phyloP scores from a whole-genome alignment of 2,113 vertebrate species.

The Python bivittatus region DNA sequence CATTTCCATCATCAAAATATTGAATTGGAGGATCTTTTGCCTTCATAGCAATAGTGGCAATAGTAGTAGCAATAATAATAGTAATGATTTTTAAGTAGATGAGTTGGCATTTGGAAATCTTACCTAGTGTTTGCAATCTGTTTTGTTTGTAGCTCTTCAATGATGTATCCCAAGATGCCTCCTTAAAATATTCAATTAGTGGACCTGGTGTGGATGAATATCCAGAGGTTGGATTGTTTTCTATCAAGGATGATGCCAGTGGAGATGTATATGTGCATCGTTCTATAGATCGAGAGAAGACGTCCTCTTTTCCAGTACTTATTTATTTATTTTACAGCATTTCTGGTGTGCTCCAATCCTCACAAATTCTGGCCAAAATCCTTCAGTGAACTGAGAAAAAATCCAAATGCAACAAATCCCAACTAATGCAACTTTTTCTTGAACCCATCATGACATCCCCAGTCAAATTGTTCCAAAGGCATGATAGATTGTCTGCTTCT shows the following conservation, averaged over 20 bases:
- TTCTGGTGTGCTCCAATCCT: not conserved
- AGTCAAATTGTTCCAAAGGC: not conserved
- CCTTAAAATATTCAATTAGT: slow-evolving; percentile 69
- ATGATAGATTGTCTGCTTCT: not conserved
- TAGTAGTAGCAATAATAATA: not conserved
- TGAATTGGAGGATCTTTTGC: not conserved
- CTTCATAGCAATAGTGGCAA: not conserved
- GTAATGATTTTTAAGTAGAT: not conserved
- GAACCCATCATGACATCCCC: not conserved
- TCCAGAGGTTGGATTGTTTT: slow-evolving; percentile 72
- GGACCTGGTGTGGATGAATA: slow-evolving; percentile 71
- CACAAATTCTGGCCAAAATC: not conserved
- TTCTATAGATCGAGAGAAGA: slow-evolving; percentile 74
- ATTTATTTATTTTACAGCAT: not conserved
- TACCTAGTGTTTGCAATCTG: not conserved
- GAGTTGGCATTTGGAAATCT: not conserved
- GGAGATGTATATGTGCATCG: slow-evolving; percentile 66
- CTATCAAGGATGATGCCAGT: slow-evolving; percentile 44
- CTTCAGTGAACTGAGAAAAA: not conserved
- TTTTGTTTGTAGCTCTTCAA: slow-evolving; percentile 64
- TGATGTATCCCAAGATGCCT: slow-evolving; percentile 3
- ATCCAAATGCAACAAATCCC: not conserved
- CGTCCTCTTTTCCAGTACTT: slow-evolving; percentile 67
- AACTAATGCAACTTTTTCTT: not conserved
- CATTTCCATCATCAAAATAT: not conserved